phyloP scores from a whole-genome alignment of 2,888 invertebrate species.

The Portevinia maculata region DNA sequence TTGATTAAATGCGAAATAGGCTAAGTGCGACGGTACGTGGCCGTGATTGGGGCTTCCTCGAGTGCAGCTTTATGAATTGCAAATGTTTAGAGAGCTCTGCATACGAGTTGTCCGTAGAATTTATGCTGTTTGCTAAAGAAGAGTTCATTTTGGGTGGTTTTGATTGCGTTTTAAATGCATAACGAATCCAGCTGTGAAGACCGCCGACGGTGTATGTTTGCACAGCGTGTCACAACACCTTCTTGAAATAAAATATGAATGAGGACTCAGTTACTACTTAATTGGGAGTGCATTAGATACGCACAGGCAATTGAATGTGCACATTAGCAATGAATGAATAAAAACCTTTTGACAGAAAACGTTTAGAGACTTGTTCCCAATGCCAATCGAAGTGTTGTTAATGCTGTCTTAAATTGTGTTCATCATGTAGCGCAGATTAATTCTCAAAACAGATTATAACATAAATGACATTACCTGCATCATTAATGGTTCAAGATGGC shows the following conservation, averaged over 20 bases:
- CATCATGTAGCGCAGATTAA: no score
- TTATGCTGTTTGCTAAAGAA: constrained; percentile 23
- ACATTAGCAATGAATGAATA: no score
- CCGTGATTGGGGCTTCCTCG: not conserved
- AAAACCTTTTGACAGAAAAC: no score
- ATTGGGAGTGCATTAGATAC: constrained; percentile 11
- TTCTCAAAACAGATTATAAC: not conserved
- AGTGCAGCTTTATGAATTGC: constrained; percentile 52
- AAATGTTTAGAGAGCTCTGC: constrained; percentile 6
- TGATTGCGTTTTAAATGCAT: constrained; percentile 31
- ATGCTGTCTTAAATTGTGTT: no score
- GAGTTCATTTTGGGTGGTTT: constrained; percentile 19
- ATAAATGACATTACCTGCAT: no score
- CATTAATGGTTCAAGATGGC: not conserved
- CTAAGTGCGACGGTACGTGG: constrained; percentile 56
- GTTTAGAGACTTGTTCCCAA: no score
- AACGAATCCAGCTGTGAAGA: constrained; percentile 57
- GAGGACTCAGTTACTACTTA: constrained; percentile 46
- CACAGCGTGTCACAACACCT: constrained; percentile 52
- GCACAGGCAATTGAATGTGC: no score
- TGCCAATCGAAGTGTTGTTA: no score
- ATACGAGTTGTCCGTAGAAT: constrained; percentile 13
- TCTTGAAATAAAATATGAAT: constrained; percentile 18
- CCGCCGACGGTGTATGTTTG: constrained; percentile 46
- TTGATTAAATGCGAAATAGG: constrained; percentile 73